Conservation (phyloP, 2,797 vertebrate genomes). For the Malacoraja senta region DNA sequence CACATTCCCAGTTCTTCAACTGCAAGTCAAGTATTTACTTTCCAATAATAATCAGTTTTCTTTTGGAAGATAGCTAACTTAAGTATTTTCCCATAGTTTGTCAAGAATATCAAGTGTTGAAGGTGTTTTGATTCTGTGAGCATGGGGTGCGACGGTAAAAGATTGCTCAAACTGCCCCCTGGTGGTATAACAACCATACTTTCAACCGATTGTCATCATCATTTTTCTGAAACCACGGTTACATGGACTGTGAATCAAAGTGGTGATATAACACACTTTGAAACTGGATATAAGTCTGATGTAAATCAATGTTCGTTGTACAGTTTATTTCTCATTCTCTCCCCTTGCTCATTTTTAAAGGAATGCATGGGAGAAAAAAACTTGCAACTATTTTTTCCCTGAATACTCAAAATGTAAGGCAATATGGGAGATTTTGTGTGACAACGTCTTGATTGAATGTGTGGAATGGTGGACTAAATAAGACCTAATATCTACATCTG, state of each 20-base stretch:
- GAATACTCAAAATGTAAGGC: not conserved
- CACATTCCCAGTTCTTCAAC: not conserved
- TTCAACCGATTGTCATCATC: too few species aligned
- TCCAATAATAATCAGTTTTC: not conserved
- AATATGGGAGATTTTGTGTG: not conserved
- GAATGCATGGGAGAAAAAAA: not conserved
- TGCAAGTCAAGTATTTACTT: not conserved
- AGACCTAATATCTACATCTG: not conserved
- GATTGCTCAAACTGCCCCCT: not conserved
- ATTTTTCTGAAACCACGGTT: not conserved
- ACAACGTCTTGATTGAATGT: too few species aligned
- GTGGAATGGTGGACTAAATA: too few species aligned
- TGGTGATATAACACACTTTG: not conserved
- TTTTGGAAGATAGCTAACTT: not conserved
- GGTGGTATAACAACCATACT: too few species aligned
- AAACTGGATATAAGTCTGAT: not conserved
- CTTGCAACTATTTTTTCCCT: not conserved
- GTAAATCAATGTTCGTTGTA: not conserved
- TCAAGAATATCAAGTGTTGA: not conserved
- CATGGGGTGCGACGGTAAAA: not conserved
- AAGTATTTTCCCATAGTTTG: not conserved
- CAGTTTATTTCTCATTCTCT: not conserved
- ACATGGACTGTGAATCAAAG: not conserved
- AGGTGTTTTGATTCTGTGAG: not conserved
- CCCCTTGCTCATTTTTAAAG: not conserved